A percentile compares a stretch with the other conserved stretches of the same genome.
phyloP scores from a whole-genome alignment of 2,113 vertebrate species.

The Podarcis raffonei region DNA sequence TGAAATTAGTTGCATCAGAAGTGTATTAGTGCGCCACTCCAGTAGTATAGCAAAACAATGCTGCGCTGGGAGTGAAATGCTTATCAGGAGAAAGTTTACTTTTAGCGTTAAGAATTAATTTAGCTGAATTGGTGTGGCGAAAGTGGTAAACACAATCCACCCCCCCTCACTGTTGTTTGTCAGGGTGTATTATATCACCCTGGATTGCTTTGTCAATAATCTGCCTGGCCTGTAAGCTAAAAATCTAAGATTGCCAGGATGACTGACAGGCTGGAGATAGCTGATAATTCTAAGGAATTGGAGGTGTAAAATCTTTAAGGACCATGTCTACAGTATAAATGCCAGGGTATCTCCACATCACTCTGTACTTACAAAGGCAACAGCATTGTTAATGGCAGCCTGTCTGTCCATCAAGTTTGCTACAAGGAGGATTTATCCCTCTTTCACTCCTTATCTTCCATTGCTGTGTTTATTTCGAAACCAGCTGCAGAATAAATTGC shows the following conservation, averaged over 20 bases:
- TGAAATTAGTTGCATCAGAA: constrained; percentile 64
- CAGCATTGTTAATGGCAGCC: constrained; percentile 93
- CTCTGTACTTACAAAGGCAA: constrained; percentile 91
- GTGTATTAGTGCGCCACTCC: neutral
- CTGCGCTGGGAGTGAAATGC: constrained; percentile 44
- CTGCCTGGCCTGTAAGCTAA: constrained; percentile 82
- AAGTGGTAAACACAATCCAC: constrained; percentile 78
- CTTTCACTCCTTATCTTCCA: constrained; percentile 90
- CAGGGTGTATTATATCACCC: constrained; percentile 88
- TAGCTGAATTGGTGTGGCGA: constrained; percentile 70
- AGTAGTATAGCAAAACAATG: constrained; percentile 42
- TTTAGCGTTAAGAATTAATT: constrained; percentile 80
- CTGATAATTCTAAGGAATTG: constrained; percentile 99
- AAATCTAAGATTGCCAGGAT: constrained; percentile 89
- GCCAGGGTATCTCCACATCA: constrained; percentile 98
- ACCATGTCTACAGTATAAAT: constrained; percentile 95
- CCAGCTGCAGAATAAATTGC: constrained; percentile 85
- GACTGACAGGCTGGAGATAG: constrained; percentile 96
- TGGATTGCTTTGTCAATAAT: constrained; percentile 98
- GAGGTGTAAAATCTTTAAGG: constrained; percentile 99
- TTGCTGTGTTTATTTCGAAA: constrained; percentile 82
- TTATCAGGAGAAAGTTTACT: constrained; percentile 80
- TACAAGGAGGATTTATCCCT: constrained; percentile 89
- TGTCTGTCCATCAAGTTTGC: constrained; percentile 94
- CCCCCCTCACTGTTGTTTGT: constrained; percentile 86